Evolutionary conservation across 2,888 invertebrate genomes (phyloP).

Genomic region (Morpho achilles): DNA sequence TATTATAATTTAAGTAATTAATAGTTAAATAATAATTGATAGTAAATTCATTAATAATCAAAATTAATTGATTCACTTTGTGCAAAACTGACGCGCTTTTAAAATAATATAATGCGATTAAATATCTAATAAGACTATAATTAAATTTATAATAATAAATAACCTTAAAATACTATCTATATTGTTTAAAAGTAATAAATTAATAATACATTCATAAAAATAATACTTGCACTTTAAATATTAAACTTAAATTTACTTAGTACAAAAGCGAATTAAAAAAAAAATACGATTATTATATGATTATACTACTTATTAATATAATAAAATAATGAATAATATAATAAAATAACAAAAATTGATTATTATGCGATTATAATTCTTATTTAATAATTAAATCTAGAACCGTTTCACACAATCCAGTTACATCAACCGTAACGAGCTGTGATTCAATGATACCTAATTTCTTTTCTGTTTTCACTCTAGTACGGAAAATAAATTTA

Average conservation of each 20-base stretch:
- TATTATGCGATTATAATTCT: not conserved
- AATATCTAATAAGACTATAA: not conserved
- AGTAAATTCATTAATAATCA: slow-evolving; percentile 11
- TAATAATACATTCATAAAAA: not conserved
- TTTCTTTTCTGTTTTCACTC: slow-evolving; percentile 1
- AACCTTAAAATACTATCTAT: no score
- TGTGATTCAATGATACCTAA: slow-evolving; percentile 33
- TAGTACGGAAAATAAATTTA: not conserved
- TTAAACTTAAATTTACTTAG: slow-evolving; percentile 9
- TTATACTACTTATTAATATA: not conserved
- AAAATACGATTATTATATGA: not conserved
- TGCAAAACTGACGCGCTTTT: slow-evolving; percentile 46
- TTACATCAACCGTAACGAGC: slow-evolving; percentile 52
- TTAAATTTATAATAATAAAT: not conserved
- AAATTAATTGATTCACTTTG: slow-evolving; percentile 46
- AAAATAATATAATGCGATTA: not conserved
- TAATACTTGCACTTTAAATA: slow-evolving; percentile 9
- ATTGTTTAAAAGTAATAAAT: not conserved
- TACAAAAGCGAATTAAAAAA: slow-evolving; percentile 13
- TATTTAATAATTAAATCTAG: slow-evolving; percentile 4
- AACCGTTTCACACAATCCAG: slow-evolving; percentile 44
- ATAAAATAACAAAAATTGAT: not conserved
- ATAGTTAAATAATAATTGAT: no score
- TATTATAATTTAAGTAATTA: slow-evolving; percentile 7
- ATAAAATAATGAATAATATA: no score